These are phyloP conservation scores for Mastomys natalensis DNA, from an alignment of 2,113 vertebrate genomes.

Conservation along the genomic window DNA sequence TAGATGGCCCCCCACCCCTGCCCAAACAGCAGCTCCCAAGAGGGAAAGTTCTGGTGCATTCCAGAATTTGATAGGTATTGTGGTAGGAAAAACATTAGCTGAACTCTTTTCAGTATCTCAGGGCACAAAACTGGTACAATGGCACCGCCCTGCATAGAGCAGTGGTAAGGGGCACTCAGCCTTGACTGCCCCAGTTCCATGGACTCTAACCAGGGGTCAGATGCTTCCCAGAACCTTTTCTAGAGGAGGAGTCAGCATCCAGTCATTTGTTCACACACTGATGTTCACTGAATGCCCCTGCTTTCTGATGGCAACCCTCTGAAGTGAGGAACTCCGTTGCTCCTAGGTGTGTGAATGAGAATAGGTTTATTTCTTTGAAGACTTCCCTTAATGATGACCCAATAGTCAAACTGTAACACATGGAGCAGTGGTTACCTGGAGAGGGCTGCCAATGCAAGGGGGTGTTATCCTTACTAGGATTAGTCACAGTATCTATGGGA, in stretches of 20 bases:
- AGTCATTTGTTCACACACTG: not conserved
- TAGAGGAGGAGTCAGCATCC: not conserved
- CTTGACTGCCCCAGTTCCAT: not conserved
- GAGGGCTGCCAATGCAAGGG: not conserved
- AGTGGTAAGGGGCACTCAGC: not conserved
- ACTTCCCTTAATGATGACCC: not conserved
- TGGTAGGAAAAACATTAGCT: not conserved
- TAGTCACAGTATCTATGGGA: not conserved
- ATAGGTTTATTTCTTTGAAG: conserved; percentile 22
- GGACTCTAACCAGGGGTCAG: not conserved
- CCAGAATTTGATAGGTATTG: not conserved
- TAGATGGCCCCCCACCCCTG: not conserved
- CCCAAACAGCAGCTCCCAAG: not conserved
- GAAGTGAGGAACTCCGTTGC: not conserved
- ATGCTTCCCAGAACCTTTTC: not conserved
- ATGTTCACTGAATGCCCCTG: not conserved
- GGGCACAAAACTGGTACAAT: not conserved
- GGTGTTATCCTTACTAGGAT: not conserved
- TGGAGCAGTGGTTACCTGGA: not conserved
- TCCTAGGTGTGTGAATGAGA: not conserved
- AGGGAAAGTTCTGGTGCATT: not conserved
- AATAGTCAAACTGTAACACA: conserved; percentile 8
- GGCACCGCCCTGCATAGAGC: not conserved
- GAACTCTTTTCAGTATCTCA: not conserved
- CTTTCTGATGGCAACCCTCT: not conserved